These are phyloP conservation scores for Aporophyla lueneburgensis DNA, from an alignment of 2,888 invertebrate species.

Conservation along the genomic window DNA sequence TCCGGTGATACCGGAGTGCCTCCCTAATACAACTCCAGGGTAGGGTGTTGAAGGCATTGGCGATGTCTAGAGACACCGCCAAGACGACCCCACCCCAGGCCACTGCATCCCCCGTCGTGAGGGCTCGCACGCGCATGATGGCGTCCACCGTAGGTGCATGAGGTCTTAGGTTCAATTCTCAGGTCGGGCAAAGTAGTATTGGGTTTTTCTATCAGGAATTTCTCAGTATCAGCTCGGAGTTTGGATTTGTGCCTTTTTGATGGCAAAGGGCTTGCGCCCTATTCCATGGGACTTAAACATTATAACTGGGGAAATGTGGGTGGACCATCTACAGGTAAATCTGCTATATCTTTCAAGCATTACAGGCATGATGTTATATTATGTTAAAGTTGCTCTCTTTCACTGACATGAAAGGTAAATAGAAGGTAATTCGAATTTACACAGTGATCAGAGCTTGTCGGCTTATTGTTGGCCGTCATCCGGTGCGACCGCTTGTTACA, in stretches of 20 bases:
- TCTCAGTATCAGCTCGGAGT: neutral
- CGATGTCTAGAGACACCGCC: too few species aligned
- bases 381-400: neutral
- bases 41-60: too few species aligned
- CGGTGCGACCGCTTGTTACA: conserved; percentile 63
- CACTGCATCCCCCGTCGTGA: too few species aligned
- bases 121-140: too few species aligned
- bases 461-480: conserved; percentile 58
- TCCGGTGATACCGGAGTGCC: too few species aligned
- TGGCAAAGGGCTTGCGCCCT: neutral
- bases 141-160: too few species aligned
- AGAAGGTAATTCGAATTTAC: conserved; percentile 41
- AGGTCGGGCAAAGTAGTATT: neutral
- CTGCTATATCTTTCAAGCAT: too few species aligned
- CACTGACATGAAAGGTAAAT: conserved; percentile 25
- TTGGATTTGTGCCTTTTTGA: too few species aligned
- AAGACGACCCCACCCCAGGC: too few species aligned
- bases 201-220: neutral
- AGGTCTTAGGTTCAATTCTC: neutral
- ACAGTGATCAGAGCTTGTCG: conserved; percentile 50
- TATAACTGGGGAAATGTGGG: neutral
- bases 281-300: neutral
- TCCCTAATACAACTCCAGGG: too few species aligned
- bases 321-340: neutral
- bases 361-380: neutral